Evolutionary conservation across 2,888 invertebrate species (phyloP), one percentile per base, ranked within the genome.

Genomic region (Zhuqinia jingwanae): DNA sequence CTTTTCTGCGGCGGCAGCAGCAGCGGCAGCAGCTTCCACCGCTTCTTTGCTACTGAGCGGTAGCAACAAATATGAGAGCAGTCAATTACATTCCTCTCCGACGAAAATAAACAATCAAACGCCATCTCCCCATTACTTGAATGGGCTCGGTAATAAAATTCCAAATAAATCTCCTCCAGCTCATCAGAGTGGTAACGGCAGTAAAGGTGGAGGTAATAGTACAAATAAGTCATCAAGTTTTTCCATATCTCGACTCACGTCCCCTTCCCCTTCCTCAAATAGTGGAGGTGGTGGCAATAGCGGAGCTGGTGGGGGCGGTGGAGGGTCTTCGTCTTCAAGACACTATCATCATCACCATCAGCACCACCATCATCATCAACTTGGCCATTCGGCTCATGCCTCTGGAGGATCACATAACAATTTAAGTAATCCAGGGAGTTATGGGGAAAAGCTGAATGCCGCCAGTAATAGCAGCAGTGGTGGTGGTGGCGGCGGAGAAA

Each of bases 181-280:
- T 58, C 78, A 79, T 73, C 80, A 83, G 25, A 56, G 86, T 68
- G 50, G 78, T 45, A 53, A 77, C 58, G 78, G 60, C 45, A 78
- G 82, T 76, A 87, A 70, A 75, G 87, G 77, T 65, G 87, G 87
- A 45, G 76, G 85, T 58, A 85, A 84, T 73, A 87, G 83, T 84
- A 86, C 79, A 78, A 89, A 73, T 79, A 89, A 89, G 85, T 90
- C 89, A 75, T 89, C 89, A 50, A 89, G 89, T 79, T 91, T 91
- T 84, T 91, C 91, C 81, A 91, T 91, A 73, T 91, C 91, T 47
- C 87, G 91, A n/a, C 87, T 91, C 81, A 91, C 91, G 25, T 90
- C 90, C 11, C 91, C 91, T 22, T 91, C 91, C 22, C 91, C 91
- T 17, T 90, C 91, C 13, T 90, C 89, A 65, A 90, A 89, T 60